A percentile compares a stretch with the other conserved stretches of the same genome.
phyloP scores from a whole-genome alignment of 2,797 vertebrate genomes.

The Crenichthys baileyi region DNA sequence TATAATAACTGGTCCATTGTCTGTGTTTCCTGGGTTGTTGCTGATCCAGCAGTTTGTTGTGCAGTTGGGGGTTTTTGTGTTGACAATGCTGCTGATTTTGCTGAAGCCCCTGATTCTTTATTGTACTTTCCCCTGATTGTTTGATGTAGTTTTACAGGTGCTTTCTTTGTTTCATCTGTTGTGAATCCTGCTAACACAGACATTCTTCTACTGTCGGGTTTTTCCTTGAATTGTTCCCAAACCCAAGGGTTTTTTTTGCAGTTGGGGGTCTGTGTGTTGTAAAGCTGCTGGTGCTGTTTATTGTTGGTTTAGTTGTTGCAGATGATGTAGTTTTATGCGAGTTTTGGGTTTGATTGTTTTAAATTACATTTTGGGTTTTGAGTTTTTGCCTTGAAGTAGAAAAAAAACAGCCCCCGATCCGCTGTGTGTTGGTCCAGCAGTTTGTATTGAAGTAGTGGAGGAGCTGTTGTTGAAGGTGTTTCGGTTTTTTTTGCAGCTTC shows the following conservation, averaged over 20 bases:
- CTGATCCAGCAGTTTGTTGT: not conserved
- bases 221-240: not conserved
- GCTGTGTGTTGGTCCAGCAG: not conserved
- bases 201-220: not conserved
- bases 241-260: not conserved
- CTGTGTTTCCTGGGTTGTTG: not conserved
- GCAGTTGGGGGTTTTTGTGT: not conserved
- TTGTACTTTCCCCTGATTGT: no score
- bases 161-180: no score
- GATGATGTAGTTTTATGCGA: not conserved
- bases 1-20: no score
- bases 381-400: not conserved
- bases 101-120: not conserved
- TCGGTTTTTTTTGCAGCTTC: not conserved
- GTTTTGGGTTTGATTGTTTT: not conserved
- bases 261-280: no score
- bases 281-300: not conserved
- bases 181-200: not conserved
- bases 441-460: not conserved
- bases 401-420: not conserved
- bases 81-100: not conserved
- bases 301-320: not conserved
- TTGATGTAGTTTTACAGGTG: no score
- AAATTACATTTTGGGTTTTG: not conserved
- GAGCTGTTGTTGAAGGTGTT: not conserved